These are phyloP conservation scores for Drosophila novamexicana DNA, from an alignment of 1,140 invertebrate genomes.

Conservation along the genomic window DNA sequence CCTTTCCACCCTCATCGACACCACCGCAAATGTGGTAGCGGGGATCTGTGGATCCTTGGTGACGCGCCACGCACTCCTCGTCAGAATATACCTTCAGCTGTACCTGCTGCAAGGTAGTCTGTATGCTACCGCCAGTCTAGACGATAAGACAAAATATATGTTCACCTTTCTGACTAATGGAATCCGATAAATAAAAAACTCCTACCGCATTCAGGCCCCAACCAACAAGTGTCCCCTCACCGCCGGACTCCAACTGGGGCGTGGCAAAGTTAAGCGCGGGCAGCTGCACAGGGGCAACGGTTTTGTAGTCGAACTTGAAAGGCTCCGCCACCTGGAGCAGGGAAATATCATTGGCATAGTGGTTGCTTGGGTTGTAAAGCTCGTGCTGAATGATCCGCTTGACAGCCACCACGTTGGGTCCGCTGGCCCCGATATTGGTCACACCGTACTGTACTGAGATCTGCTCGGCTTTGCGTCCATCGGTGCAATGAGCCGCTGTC, in stretches of 20 bases:
- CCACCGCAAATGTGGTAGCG: conserved; percentile 84
- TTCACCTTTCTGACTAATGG: not conserved
- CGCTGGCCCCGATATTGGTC: conserved; percentile 48
- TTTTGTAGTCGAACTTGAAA: conserved; percentile 59
- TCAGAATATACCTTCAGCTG: conserved; percentile 79
- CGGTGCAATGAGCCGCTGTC: conserved; percentile 87
- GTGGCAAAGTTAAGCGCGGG: conserved; percentile 54
- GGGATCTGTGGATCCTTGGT: conserved; percentile 58
- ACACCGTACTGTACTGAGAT: conserved; percentile 69
- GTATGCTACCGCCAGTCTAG: conserved; percentile 78
- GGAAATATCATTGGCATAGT: conserved; percentile 78
- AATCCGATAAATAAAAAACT: conserved; percentile 9
- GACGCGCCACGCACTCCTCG: conserved; percentile 66
- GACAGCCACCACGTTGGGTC: conserved; percentile 67
- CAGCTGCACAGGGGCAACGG: conserved; percentile 61
- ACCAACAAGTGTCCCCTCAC: conserved; percentile 63
- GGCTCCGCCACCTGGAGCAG: conserved; percentile 59
- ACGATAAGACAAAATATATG: not conserved
- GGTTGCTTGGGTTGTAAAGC: conserved; percentile 55
- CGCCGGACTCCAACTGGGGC: conserved; percentile 56
- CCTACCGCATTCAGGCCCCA: conserved; percentile 78
- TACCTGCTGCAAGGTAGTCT: conserved; percentile 79
- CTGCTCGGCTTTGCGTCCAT: conserved; percentile 45
- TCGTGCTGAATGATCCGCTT: conserved; percentile 77
- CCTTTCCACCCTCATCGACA: conserved; percentile 84